Evolutionary conservation across 2,888 invertebrate genomes (phyloP).

Genomic region (Molorchus minor): DNA sequence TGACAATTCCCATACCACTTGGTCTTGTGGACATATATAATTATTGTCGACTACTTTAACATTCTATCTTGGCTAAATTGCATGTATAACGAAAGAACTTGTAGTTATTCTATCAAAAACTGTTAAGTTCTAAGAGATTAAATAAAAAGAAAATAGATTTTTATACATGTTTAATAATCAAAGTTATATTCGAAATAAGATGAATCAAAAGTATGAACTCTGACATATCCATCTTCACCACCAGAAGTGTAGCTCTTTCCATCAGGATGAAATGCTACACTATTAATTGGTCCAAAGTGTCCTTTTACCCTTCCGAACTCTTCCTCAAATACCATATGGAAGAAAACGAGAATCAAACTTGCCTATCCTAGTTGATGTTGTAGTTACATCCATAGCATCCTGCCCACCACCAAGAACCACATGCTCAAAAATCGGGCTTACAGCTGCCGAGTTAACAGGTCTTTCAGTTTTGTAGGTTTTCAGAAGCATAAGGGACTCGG

Average conservation of each 20-base stretch:
- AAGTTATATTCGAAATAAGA: constrained; percentile 96
- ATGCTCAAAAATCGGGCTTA: constrained; percentile 95
- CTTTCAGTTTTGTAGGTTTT: constrained; percentile 98
- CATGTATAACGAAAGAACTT: no score
- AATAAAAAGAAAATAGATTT: no score
- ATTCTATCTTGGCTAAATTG: no score
- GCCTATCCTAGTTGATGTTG: constrained; percentile 91
- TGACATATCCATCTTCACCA: constrained; percentile 98
- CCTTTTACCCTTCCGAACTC: constrained; percentile 98
- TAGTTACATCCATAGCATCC: constrained; percentile 99
- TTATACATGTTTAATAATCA: constrained; percentile 74
- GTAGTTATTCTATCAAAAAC: no score
- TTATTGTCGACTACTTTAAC: no score
- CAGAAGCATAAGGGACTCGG: constrained; percentile 82
- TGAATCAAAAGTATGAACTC: constrained; percentile 95
- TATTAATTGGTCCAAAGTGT: constrained; percentile 99
- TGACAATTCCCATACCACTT: no score
- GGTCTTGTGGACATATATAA: no score
- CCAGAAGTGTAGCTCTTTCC: constrained; percentile 97
- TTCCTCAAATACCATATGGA: constrained; percentile 95
- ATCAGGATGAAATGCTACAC: constrained; percentile 97
- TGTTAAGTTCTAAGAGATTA: no score
- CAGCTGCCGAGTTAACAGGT: constrained; percentile 97
- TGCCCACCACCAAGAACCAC: constrained; percentile 99
- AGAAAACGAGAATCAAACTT: constrained; percentile 96